Base-by-base conservation (phyloP, 2,888 invertebrate genomes). In the Cheiracanthium punctorium region DNA sequence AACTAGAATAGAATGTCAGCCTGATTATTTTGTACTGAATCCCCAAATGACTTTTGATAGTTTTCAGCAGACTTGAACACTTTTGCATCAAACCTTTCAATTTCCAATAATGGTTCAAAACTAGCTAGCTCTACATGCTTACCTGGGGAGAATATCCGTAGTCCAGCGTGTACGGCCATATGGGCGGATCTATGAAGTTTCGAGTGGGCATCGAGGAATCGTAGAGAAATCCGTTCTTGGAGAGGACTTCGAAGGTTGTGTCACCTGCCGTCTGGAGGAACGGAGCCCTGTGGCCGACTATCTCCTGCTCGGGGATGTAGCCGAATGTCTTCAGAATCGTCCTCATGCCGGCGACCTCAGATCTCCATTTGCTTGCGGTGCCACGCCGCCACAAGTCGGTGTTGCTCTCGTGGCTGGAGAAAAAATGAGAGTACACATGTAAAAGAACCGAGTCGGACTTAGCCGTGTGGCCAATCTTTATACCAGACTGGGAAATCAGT, bases 121-220 rank as follows among this genome's bases (percentile, higher is more conserved):
- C n/a, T n/a, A n/a, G 4, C 37, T 37, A 17, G 43, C 17, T 48
- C 17, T 2, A 14, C 1, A 28, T 4, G 1, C 28, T 10, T 67
- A 84, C 84, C 69, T 87, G 88, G 0, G 37, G 32, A 17, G 58
- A n/a, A 10, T 70, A 87, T 28, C 88, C 87, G 89, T 93, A 94
- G 90, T 95, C 94, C 79, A 95, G 90, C 0, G 95, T 95, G 91
- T 95, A 95, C 0, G 95, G 95, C 94, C 94, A 95, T 0, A 94
- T 90, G 24, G 93, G 93, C 33, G 93, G 93, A 77, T 92, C 89
- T 12, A 91, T 91, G 86, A 90, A 92, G 0, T 89, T 89, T 28
- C 91, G 91, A 0, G 94, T 93, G 0, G 94, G 93, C 94, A 95
- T 94, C 1, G 94, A 93, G 80, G 93, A 93, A 90, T 95, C 95